Evolutionary conservation across 2,797 vertebrate genomes (phyloP), one percentile per base, ranked within the genome.

Genomic region (Garrulus glandarius): DNA sequence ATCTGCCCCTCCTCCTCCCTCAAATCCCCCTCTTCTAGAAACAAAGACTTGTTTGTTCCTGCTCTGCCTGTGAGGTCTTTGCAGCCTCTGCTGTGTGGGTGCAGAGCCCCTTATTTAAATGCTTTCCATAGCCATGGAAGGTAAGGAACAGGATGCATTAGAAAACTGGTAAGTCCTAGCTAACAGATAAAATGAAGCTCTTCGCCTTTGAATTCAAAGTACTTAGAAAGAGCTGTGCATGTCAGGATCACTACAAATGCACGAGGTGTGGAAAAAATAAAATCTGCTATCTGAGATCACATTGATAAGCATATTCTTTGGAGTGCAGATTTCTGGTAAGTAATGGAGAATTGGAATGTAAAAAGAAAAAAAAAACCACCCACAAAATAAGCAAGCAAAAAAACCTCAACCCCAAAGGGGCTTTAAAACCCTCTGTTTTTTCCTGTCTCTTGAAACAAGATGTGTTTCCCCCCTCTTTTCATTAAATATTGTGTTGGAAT

Each of bases 61-160:
- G 77, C 65, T 92, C 98, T 97, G 96, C 98, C 79, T 98, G 98
- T 98, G 98, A 98, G 98, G 98, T 98, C 98, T 97, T 60, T 90
- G 90, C 95, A 95, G 80, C 76, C 93, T 92, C 76, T 2, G 2
- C 86, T 85, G n/a, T 95, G 95, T 97, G 97, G 93, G 96, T 96
- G 87, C 91, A 67, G 74, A 87, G 89, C 87, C 93, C 95, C 95
- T 89, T 91, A 96, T 96, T 96, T 93, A 97, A 97, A 92, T 92
- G 79, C 68, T 87, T 95, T 94, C 87, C 92, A 94, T 82, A 92
- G 63, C 91, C 91, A 21, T 74, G 92, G 90, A 96, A 97, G 96
- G 94, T 96, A 91, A 94, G 92, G 93, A 95, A 71, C 53, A 69
- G 90, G 94, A 87, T 85, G 68, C 84, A 60, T 88, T 90, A 91